Evolutionary conservation across 1,140 invertebrate genomes (phyloP).

Genomic region (Aphelinus certus): DNA sequence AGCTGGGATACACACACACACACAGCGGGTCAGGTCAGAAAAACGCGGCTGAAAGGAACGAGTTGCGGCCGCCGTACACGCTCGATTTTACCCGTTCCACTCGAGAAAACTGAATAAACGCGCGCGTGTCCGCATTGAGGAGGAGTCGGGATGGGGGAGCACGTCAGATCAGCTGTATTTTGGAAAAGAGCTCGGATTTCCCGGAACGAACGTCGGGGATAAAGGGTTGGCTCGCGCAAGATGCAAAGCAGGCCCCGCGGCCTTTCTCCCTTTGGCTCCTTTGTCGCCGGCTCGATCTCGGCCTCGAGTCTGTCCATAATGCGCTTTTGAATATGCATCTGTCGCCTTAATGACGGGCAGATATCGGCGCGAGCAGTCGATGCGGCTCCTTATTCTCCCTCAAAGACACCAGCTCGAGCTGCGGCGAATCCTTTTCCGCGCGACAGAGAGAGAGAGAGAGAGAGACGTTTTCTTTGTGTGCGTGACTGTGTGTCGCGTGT

Average conservation of each 20-base stretch:
- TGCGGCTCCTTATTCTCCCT: conserved; percentile 2
- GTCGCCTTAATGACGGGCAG: conserved; percentile 21
- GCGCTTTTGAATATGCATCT: conserved; percentile 39
- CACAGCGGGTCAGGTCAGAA: no score
- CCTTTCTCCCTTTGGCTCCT: conserved; percentile 36
- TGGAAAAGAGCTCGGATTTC: conserved; percentile 50
- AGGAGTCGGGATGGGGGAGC: background rate
- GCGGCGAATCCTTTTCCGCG: conserved; percentile 10
- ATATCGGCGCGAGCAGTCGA: background rate
- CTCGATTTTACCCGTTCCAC: conserved; percentile 51
- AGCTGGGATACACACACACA: background rate
- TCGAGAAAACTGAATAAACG: conserved; percentile 42
- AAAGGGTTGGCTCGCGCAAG: conserved; percentile 51
- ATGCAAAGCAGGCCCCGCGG: conserved; percentile 49
- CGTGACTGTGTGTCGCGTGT: no score
- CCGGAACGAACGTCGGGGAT: conserved; percentile 52
- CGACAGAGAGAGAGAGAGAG: no score
- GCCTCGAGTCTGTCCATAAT: conserved; percentile 32
- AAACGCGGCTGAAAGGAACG: no score
- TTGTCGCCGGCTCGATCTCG: conserved; percentile 10
- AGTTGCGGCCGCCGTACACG: no score
- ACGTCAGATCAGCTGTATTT: conserved; percentile 56
- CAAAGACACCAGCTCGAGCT: background rate
- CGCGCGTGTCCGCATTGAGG: background rate
- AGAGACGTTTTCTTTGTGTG: conserved; percentile 18